A percentile compares a stretch with the other conserved stretches of the same genome.
These are phyloP conservation scores for Podabrus alpinus DNA, from an alignment of 2,888 invertebrate species.

Conservation along the genomic window DNA sequence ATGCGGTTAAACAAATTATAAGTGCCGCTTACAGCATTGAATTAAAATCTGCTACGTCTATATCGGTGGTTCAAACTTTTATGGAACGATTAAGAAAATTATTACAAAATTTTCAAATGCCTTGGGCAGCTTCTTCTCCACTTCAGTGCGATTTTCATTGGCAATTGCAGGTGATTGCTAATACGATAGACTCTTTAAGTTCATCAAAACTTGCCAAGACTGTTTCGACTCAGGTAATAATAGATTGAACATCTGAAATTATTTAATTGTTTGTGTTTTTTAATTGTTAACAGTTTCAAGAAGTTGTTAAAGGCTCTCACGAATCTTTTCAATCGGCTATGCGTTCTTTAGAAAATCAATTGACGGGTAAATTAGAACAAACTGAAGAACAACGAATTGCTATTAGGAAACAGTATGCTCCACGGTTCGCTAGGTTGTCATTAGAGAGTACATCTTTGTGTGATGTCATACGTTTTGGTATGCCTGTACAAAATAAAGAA, in stretches of 20 bases:
- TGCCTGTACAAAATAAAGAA: conserved; percentile 67
- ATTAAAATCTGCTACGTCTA: conserved; percentile 66
- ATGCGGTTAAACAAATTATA: conserved; percentile 75
- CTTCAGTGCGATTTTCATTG: conserved; percentile 60
- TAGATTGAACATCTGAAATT: conserved; percentile 56
- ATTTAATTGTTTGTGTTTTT: conserved; percentile 31
- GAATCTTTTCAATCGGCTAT: conserved; percentile 77
- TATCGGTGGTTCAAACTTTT: conserved; percentile 66
- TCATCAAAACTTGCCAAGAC: conserved; percentile 72
- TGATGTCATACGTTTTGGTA: conserved; percentile 76
- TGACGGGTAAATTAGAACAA: conserved; percentile 73
- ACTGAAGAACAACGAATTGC: conserved; percentile 79
- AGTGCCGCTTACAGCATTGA: conserved; percentile 79
- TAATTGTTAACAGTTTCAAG: conserved; percentile 68
- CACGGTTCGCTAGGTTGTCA: conserved; percentile 77
- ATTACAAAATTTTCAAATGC: conserved; percentile 63
- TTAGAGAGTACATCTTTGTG: conserved; percentile 83
- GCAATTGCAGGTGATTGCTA: conserved; percentile 71
- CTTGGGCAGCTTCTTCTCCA: conserved; percentile 59
- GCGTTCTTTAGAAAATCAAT: conserved; percentile 69
- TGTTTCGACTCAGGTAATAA: conserved; percentile 64
- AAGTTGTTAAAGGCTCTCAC: conserved; percentile 75
- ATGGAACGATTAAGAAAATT: conserved; percentile 70
- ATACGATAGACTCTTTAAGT: conserved; percentile 72
- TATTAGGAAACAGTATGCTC: conserved; percentile 78